phyloP scores from a whole-genome alignment of 1,140 invertebrate species.

The Oryctes rhinoceros region DNA sequence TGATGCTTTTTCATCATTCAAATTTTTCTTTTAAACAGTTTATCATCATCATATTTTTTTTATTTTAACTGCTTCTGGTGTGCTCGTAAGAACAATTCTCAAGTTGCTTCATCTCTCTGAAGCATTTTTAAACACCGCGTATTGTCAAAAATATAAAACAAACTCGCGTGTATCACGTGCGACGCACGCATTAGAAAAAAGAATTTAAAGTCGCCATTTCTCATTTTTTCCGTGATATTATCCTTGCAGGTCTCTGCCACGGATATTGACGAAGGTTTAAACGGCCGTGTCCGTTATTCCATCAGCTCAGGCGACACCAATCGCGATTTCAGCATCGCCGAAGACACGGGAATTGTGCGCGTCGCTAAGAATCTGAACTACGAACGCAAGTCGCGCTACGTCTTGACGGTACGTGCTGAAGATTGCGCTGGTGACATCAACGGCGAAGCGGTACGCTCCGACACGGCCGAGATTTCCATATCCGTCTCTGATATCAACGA shows the following conservation, averaged over 20 bases:
- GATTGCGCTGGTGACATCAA: slow-evolving; percentile 78
- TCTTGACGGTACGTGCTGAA: slow-evolving; percentile 85
- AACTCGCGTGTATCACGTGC: too few species aligned
- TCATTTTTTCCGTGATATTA: slow-evolving; percentile 30
- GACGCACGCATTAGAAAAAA: too few species aligned
- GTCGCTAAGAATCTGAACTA: slow-evolving; percentile 92
- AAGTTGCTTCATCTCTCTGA: too few species aligned
- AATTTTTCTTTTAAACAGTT: too few species aligned
- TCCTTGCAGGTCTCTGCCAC: slow-evolving; percentile 82
- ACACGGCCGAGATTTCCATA: slow-evolving; percentile 77
- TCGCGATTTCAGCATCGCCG: slow-evolving; percentile 88
- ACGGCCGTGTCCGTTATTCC: slow-evolving; percentile 87
- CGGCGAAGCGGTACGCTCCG: slow-evolving; percentile 68
- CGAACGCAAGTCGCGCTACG: slow-evolving; percentile 85
- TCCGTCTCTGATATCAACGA: slow-evolving; percentile 93
- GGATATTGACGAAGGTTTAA: slow-evolving; percentile 88
- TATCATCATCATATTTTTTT: too few species aligned
- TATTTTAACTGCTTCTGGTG: too few species aligned
- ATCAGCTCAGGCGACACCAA: slow-evolving; percentile 90
- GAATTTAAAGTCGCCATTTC: neutral
- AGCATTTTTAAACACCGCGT: too few species aligned
- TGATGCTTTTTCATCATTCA: too few species aligned
- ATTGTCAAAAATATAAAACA: too few species aligned
- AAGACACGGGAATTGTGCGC: slow-evolving; percentile 87
- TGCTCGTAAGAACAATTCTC: too few species aligned